phyloP scores from a whole-genome alignment of 2,113 vertebrate genomes.

The Leptobrachium ailaonicum region DNA sequence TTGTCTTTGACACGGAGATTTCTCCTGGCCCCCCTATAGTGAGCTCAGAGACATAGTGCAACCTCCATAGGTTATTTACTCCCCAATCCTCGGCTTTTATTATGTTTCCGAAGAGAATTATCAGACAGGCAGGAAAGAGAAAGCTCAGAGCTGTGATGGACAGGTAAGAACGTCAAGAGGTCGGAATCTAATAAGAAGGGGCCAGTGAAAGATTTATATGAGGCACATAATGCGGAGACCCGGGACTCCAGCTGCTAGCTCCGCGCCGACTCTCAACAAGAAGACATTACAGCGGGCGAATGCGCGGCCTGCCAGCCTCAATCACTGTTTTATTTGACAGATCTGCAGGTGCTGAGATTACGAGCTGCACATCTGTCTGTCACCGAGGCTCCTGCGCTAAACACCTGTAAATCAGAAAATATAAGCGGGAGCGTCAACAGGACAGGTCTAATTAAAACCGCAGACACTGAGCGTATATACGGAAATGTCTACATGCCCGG shows the following conservation, averaged over 20 bases:
- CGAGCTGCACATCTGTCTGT: background rate
- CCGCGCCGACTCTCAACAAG: background rate
- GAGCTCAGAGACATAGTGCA: too few species aligned
- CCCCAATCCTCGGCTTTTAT: background rate
- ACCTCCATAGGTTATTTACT: background rate
- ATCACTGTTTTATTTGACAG: constrained; percentile 6
- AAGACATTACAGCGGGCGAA: background rate
- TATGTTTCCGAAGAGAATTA: background rate
- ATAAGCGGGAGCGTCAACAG: too few species aligned
- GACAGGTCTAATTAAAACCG: too few species aligned
- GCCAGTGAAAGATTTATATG: constrained; percentile 17
- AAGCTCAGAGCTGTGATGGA: background rate
- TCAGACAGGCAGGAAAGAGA: background rate
- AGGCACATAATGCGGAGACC: constrained; percentile 7
- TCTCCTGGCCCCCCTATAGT: too few species aligned
- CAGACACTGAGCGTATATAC: too few species aligned
- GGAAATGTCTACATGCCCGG: too few species aligned
- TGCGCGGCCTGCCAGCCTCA: background rate
- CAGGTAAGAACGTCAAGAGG: background rate
- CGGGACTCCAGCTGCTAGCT: constrained; percentile 14
- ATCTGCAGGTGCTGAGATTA: constrained; percentile 4
- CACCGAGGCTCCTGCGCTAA: background rate
- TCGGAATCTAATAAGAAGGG: constrained; percentile 19
- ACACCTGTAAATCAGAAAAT: too few species aligned
- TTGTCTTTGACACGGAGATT: too few species aligned